Percentiles rank a stretch among this genome's conserved stretches.
Conservation (phyloP, 1,140 invertebrate genomes). For the Reticulitermes speratus region DNA sequence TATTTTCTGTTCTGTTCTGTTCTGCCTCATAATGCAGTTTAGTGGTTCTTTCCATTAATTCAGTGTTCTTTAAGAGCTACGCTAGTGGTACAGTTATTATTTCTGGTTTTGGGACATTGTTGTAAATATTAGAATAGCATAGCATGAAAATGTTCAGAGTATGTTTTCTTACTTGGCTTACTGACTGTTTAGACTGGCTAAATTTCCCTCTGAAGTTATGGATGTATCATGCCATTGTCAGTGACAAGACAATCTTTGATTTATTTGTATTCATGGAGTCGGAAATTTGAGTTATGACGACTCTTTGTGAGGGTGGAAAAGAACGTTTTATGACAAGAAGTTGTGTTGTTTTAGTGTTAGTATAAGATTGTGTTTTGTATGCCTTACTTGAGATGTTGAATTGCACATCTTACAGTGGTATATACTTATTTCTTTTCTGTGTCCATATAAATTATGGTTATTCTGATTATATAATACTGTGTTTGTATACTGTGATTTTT, state of each 20-base stretch:
- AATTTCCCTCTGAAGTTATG: too few relatives aligned
- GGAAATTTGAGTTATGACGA: too few relatives aligned
- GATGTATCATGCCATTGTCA: too few relatives aligned
- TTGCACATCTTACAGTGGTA: not conserved
- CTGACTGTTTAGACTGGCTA: not conserved
- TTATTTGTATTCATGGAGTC: too few relatives aligned
- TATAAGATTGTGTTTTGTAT: not conserved
- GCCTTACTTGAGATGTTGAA: not conserved
- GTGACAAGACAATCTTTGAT: too few relatives aligned
- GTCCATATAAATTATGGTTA: not conserved
- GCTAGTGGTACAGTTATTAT: not conserved
- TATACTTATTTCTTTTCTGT: not conserved
- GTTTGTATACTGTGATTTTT: not conserved
- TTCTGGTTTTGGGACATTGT: not conserved
- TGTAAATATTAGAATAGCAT: constrained; percentile 1
- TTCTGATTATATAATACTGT: not conserved
- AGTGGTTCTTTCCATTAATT: not conserved
- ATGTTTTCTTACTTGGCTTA: not conserved
- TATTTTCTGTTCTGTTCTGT: not conserved
- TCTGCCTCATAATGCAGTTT: not conserved
- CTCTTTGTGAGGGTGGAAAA: too few relatives aligned
- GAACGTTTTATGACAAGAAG: not conserved
- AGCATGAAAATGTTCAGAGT: not conserved
- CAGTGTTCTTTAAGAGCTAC: not conserved
- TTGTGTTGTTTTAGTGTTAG: not conserved